Conservation (phyloP, 2,888 invertebrate species). For the Platerodrilus igneus region DNA sequence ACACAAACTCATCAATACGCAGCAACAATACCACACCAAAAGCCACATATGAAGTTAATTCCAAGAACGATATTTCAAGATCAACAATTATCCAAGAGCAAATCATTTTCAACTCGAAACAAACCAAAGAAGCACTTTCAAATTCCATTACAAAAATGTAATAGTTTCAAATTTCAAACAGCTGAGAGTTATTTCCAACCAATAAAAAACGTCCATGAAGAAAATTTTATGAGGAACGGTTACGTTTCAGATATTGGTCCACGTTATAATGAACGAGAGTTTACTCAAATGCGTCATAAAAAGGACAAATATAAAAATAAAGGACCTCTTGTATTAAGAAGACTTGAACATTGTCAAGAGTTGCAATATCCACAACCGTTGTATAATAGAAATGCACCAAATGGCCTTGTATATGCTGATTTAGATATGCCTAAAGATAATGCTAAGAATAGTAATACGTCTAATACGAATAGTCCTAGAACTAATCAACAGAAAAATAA, state of each 20-base stretch:
- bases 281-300: constrained; percentile 29
- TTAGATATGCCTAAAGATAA: constrained; percentile 44
- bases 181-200: constrained; percentile 60
- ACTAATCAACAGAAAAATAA: constrained; percentile 40
- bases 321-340: constrained; percentile 43
- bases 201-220: constrained; percentile 57
- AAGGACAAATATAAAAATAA: constrained; percentile 41
- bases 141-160: constrained; percentile 61
- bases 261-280: constrained; percentile 35
- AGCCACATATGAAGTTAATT: constrained; percentile 48
- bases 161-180: constrained; percentile 55
- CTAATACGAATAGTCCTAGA: constrained; percentile 15
- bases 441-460: constrained; percentile 23
- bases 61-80: constrained; percentile 46
- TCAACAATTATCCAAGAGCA: constrained; percentile 42
- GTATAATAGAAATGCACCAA: constrained; percentile 36
- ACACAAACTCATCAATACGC: constrained; percentile 47
- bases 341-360: constrained; percentile 41
- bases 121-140: constrained; percentile 59
- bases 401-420: constrained; percentile 50
- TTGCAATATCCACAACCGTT: constrained; percentile 47
- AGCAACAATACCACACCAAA: constrained; percentile 56
- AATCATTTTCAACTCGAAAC: constrained; percentile 44
- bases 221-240: constrained; percentile 46
- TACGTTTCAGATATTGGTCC: constrained; percentile 43